Base-by-base conservation (phyloP, 2,797 vertebrate genomes). In the Halcyon badia region DNA sequence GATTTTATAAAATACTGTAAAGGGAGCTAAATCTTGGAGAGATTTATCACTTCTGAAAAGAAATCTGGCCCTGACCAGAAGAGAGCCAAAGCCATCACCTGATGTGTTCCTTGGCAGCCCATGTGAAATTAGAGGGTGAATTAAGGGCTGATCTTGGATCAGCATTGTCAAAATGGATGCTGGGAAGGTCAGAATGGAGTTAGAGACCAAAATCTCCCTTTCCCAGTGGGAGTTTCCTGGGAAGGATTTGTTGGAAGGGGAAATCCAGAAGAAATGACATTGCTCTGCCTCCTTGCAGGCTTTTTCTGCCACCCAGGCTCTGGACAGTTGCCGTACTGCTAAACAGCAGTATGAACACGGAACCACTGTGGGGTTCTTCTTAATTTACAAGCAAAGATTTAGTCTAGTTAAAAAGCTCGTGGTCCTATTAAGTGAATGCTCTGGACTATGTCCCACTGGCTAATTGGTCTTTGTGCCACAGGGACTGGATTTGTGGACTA, bases 241-340 rank as follows among this genome's bases (percentile, higher is more conserved):
- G 28, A 22, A 61, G 25, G 21, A 17, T 83, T 42, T 75, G 46
- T 33, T 70, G 57, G 21, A 58, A 64, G 35, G 24, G 56, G 62
- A 70, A 83, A 60, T 41, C 24, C 72, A 39, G 44, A 48, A 83
- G 35, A 25, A 83, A 39, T 30, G 0, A 13, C 10, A 14, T 22
- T n/a, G 25, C 18, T 62, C 26, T 69, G 66, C 22, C 35, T 61
- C 26, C 37, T 56, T 49, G 44, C 48, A 64, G 28, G 11, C 20
- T 73, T 52, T 25, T 66, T 72, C 66, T 71, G 39, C 35, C 39
- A 35, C n/a, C 44, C 33, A 13, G 35, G 35, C 39, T 70, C 60
- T 33, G 24, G 22, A 3, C 0, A 2, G 37, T 30, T 30, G 30
- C 60, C 1, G 2, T 28, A 4, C 28, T 51, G 41, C 35, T 65